phyloP scores from a whole-genome alignment of 2,113 vertebrate species.

The Phalacrocorax brasilianus region DNA sequence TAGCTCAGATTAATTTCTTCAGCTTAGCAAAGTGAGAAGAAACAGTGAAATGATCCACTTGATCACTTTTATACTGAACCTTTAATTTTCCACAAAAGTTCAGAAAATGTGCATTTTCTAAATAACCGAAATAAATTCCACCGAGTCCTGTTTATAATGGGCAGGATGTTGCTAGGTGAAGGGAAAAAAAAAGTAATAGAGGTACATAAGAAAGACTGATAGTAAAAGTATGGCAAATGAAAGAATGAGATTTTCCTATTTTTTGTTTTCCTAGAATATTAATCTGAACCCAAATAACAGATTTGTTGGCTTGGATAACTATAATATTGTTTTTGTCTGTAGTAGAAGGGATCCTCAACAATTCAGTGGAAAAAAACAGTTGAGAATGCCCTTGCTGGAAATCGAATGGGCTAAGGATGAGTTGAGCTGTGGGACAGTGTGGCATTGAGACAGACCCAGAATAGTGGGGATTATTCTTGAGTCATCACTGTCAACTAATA shows the following conservation, averaged over 20 bases:
- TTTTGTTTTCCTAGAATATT: not conserved
- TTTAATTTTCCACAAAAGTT: not conserved
- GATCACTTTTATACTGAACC: not conserved
- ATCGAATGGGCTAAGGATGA: not conserved
- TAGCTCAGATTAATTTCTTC: not conserved
- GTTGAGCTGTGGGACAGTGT: fast-evolving
- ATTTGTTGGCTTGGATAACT: not conserved
- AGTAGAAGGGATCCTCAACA: not conserved
- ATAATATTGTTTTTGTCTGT: not conserved
- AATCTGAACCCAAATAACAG: not conserved
- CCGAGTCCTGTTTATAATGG: not conserved
- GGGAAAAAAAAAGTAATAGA: not conserved
- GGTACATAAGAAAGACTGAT: not conserved
- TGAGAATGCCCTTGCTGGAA: not conserved
- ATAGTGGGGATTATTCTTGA: not conserved
- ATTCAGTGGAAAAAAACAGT: not conserved
- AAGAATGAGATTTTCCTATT: not conserved
- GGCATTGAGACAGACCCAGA: not conserved
- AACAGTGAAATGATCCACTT: not conserved
- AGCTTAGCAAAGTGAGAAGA: not conserved
- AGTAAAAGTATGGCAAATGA: not conserved
- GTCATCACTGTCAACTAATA: not conserved
- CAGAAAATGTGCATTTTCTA: not conserved
- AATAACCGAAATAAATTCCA: not conserved
- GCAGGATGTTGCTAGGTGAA: not conserved